Percentiles rank a stretch among this genome's conserved stretches.
phyloP scores from a whole-genome alignment of 1,140 invertebrate species.

The Piezodorus guildinii region DNA sequence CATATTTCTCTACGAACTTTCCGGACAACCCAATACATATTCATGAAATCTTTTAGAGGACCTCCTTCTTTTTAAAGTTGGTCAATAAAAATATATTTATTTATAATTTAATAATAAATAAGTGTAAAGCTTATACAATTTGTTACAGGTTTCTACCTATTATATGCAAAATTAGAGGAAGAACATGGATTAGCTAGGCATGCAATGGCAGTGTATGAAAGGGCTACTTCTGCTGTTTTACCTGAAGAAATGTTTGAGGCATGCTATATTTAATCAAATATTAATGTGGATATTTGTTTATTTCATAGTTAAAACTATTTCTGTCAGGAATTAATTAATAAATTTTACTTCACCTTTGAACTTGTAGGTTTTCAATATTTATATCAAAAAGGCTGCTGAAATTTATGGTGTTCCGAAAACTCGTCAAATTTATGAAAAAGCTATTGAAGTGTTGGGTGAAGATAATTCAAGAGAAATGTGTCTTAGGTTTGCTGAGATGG shows the following conservation, averaged over 20 bases:
- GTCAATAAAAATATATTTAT: too few relatives aligned
- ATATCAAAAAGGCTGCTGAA: slow-evolving; percentile 94
- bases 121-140: neutral
- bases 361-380: slow-evolving; percentile 89
- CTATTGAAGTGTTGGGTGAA: slow-evolving; percentile 87
- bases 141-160: slow-evolving; percentile 66
- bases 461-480: slow-evolving; percentile 93
- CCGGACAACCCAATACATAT: too few relatives aligned
- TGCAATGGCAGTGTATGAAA: slow-evolving; percentile 96
- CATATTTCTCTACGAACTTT: too few relatives aligned
- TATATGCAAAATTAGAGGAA: slow-evolving; percentile 98
- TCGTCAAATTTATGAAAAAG: slow-evolving; percentile 94
- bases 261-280: slow-evolving; percentile 19
- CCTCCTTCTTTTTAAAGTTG: too few relatives aligned
- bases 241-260: slow-evolving; percentile 87
- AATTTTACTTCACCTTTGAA: slow-evolving; percentile 9
- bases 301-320: slow-evolving; percentile 1
- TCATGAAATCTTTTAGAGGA: too few relatives aligned
- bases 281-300: slow-evolving; percentile 1
- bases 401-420: slow-evolving; percentile 96
- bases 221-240: slow-evolving; percentile 80
- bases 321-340: neutral
- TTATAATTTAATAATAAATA: too few relatives aligned
- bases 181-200: slow-evolving; percentile 93
- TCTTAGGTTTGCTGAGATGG: slow-evolving; percentile 90